Conservation (phyloP, 2,113 vertebrate species). For the Agelaius phoeniceus region DNA sequence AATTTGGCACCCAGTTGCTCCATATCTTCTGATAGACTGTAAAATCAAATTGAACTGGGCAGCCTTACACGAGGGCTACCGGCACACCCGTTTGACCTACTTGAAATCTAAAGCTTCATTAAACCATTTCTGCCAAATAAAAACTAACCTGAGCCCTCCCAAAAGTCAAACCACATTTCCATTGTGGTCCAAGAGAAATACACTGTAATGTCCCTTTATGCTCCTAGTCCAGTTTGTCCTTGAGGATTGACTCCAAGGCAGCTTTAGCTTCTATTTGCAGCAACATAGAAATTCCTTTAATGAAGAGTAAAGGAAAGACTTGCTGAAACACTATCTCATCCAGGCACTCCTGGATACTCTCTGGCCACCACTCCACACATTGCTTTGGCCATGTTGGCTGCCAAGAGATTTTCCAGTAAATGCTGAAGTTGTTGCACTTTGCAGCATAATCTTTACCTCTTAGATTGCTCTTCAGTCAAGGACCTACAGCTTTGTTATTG, state of each 20-base stretch:
- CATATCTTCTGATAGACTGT: background rate
- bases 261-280: slow-evolving; percentile 27
- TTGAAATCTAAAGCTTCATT: slow-evolving; percentile 4
- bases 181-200: slow-evolving; percentile 39
- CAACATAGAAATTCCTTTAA: slow-evolving; percentile 36
- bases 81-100: background rate
- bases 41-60: background rate
- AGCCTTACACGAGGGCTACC: background rate
- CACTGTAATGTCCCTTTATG: background rate
- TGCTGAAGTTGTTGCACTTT: background rate
- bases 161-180: slow-evolving; percentile 27
- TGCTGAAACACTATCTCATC: slow-evolving; percentile 43
- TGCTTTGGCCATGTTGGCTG: background rate
- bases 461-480: background rate
- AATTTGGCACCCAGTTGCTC: background rate
- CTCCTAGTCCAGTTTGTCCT: background rate
- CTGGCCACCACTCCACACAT: background rate
- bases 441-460: slow-evolving; percentile 4
- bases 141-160: slow-evolving; percentile 20
- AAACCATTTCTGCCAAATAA: background rate
- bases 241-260: background rate
- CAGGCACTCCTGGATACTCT: slow-evolving; percentile 39
- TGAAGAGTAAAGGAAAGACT: slow-evolving; percentile 52
- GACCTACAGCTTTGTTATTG: background rate
- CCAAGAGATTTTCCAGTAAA: slow-evolving; percentile 57